Conservation (phyloP, 2,888 invertebrate species). For the Branchellion lobata region DNA sequence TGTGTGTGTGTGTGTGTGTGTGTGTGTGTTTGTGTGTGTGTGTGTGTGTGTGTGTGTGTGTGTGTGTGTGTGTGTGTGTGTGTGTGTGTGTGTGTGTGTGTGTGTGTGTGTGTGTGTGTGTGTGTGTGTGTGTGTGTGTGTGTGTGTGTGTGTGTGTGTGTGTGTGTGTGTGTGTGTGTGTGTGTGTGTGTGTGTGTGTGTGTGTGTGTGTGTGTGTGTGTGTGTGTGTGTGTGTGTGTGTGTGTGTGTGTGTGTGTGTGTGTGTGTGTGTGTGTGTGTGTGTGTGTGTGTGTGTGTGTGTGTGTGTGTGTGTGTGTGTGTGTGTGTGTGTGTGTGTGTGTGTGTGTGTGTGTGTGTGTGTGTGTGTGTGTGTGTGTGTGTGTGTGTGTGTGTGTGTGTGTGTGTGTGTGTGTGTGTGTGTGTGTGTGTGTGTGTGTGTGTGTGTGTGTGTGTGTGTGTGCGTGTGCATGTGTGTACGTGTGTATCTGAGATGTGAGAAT, state of each 20-base stretch:
- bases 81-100: not conserved
- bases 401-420: not conserved
- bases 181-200: conserved; percentile 21
- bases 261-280: conserved; percentile 21
- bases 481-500: not conserved
- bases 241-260: conserved; percentile 21
- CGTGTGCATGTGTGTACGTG: conserved; percentile 2
- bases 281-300: conserved; percentile 18
- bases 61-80: conserved; percentile 17
- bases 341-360: conserved; percentile 17
- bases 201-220: conserved; percentile 21
- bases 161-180: conserved; percentile 21
- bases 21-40: conserved; percentile 16
- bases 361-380: not conserved
- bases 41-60: conserved; percentile 21
- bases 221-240: conserved; percentile 21
- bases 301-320: conserved; percentile 21
- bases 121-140: not conserved
- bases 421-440: conserved; percentile 4
- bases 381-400: conserved; percentile 3
- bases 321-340: conserved; percentile 21
- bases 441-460: conserved; percentile 17
- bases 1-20: conserved; percentile 18
- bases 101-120: conserved; percentile 3
- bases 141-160: conserved; percentile 8